Conservation (phyloP, 2,113 vertebrate genomes). For the Mixornis gularis region DNA sequence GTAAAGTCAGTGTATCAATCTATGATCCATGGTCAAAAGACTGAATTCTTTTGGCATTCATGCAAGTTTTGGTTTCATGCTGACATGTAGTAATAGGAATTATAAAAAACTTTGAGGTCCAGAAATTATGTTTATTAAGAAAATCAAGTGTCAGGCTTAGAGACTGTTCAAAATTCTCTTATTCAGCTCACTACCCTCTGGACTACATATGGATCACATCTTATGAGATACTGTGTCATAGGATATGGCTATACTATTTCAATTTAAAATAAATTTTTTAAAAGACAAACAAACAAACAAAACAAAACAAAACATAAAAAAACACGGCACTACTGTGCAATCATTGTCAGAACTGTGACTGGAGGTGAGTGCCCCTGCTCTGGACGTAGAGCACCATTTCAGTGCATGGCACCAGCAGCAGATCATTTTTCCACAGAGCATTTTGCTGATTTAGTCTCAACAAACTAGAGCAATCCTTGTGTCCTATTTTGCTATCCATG, state of each 20-base stretch:
- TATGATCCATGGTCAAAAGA: neutral
- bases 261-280: neutral
- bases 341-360: neutral
- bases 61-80: neutral
- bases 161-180: neutral
- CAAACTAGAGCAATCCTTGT: neutral
- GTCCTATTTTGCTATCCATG: neutral
- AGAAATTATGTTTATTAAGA: neutral
- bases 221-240: neutral
- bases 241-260: neutral
- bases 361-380: neutral
- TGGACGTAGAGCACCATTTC: neutral
- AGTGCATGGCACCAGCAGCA: neutral
- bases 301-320: rapidly evolving
- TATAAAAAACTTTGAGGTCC: neutral
- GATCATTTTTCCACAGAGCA: neutral
- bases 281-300: neutral
- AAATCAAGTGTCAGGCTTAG: neutral
- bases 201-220: neutral
- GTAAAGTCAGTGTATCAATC: neutral
- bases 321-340: rapidly evolving
- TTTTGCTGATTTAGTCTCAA: neutral
- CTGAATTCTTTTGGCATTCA: neutral
- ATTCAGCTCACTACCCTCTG: neutral
- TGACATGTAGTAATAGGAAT: neutral